Base-by-base conservation (phyloP, 2,888 invertebrate genomes). In the Cheilosia impressa region DNA sequence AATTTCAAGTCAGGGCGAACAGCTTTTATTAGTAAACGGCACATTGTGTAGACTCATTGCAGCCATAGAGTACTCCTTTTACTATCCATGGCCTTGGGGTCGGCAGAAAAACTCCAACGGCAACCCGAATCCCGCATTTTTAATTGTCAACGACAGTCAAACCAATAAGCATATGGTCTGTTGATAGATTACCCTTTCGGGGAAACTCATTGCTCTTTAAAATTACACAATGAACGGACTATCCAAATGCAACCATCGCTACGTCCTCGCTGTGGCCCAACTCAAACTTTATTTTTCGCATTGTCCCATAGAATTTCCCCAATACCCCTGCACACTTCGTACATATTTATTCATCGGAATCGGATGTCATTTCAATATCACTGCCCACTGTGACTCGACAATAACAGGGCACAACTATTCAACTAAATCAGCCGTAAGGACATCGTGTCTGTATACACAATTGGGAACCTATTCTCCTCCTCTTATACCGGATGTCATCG, bases 301-400 rank as follows among this genome's bases (percentile, higher is more conserved):
- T 22, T 17, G 17, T 17, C 24, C 50, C 13, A 38, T 19, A 34
- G 13, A 13, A 50, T 15, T 43, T 53, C 19, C 19, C 17, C 38
- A 9, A 31, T 4, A 15, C 17, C 69, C 57, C 62, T 47, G 65
- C 34, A 45, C 60, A 69, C 60, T 47, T 69, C 34, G 53, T 17
- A 55, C 52, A 58, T 65, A 58, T 77, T 77, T 77, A 77, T 82
- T 72, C 78, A 62, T 68, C 17, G 72, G 78, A 63, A 72, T 83
- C 73, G 62, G 68, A 83, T 78, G 78, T 73, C 83, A 73, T 73
- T 73, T 68, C 78, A 78, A 83, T 78, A 83, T 62, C 83, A 72
- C 68, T 72, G 66, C 73, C 83, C 65, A 69, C 69, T 34, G 65
- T 10, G 19, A 65, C 41, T 31, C 13, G 62, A 41, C 69, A 19